These are phyloP conservation scores for Trissolcus brochymenae DNA, from an alignment of 2,888 invertebrate genomes.

Conservation along the genomic window DNA sequence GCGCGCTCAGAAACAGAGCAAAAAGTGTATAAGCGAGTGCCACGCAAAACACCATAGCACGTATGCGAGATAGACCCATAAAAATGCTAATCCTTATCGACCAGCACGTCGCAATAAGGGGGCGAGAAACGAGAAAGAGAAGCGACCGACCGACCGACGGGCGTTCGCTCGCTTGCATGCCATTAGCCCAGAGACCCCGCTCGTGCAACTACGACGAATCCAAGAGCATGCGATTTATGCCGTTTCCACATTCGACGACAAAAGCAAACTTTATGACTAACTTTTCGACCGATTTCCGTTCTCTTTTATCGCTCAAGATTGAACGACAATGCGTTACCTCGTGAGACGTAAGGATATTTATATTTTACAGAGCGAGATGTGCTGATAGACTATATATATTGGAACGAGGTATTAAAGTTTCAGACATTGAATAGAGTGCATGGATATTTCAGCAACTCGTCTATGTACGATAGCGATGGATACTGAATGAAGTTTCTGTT, in stretches of 20 bases:
- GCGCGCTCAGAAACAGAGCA: conserved; percentile 40
- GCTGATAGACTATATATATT: conserved; percentile 1
- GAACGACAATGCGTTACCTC: conserved; percentile 34
- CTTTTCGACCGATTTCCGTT: conserved; percentile 52
- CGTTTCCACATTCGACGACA: conserved; percentile 50
- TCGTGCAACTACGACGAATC: conserved; percentile 54
- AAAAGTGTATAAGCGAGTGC: conserved; percentile 71
- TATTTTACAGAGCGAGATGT: conserved; percentile 26
- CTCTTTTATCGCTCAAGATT: conserved; percentile 35
- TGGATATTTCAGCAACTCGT: too few species aligned
- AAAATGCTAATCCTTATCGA: conserved; percentile 77
- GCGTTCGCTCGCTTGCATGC: conserved; percentile 72
- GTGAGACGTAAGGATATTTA: conserved; percentile 27
- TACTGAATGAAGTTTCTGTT: too few species aligned
- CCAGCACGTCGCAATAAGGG: conserved; percentile 65
- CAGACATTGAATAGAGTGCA: conserved; percentile 7
- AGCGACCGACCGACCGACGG: conserved; percentile 56
- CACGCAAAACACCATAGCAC: conserved; percentile 70
- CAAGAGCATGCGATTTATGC: conserved; percentile 58
- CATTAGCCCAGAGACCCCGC: conserved; percentile 76
- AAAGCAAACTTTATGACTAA: conserved; percentile 54
- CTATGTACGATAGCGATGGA: too few species aligned
- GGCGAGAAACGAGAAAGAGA: conserved; percentile 60
- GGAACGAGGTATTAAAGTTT: conserved; percentile 12
- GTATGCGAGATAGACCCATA: conserved; percentile 76